These are phyloP conservation scores for Petaurus breviceps DNA, from an alignment of 2,113 vertebrate genomes.

Conservation along the genomic window DNA sequence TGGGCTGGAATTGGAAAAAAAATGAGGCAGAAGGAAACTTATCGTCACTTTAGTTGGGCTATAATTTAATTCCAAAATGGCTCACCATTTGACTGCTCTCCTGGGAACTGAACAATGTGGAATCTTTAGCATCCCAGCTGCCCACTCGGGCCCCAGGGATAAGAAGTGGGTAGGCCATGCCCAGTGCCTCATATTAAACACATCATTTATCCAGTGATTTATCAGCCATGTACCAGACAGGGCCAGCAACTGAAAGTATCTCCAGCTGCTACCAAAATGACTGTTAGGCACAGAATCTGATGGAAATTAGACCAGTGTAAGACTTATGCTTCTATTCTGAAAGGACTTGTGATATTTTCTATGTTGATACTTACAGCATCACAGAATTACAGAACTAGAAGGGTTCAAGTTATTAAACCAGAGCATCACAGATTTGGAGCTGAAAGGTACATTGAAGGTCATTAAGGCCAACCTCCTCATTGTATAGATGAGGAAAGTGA, in stretches of 20 bases:
- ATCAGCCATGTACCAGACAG: background rate
- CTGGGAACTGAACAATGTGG: background rate
- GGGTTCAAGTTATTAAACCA: background rate
- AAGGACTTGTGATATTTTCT: background rate
- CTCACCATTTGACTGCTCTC: background rate
- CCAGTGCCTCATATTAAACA: background rate
- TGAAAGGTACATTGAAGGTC: background rate
- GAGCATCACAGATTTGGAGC: background rate
- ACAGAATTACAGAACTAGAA: background rate
- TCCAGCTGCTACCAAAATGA: background rate
- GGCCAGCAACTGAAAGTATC: background rate
- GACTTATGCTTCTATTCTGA: background rate
- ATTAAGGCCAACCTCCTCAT: background rate
- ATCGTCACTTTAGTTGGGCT: background rate
- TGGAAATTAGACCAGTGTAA: background rate
- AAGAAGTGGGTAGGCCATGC: background rate
- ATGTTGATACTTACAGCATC: background rate
- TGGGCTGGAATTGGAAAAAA: background rate
- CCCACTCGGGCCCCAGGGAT: background rate
- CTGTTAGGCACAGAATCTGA: background rate
- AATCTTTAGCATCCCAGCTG: background rate
- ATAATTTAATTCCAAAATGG: background rate
- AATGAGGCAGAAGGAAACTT: background rate
- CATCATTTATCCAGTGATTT: constrained; percentile 1
- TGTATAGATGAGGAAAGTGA: background rate